Evolutionary conservation across 2,113 vertebrate species (phyloP), one percentile per base, ranked within the genome.

Genomic region (Nycticebus coucang): DNA sequence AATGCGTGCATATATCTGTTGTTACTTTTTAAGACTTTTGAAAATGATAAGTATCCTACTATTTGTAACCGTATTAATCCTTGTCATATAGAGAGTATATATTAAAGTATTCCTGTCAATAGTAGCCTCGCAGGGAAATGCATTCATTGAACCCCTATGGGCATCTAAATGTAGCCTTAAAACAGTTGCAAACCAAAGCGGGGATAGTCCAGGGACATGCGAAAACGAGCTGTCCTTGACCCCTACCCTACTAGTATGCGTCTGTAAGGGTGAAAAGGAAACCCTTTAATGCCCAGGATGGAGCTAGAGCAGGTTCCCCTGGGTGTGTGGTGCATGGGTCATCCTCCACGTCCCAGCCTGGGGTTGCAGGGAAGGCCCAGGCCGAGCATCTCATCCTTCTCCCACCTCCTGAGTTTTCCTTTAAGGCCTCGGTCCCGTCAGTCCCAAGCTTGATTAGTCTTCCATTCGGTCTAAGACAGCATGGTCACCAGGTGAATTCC

Each of bases 401-500:
- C 92, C 50, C 17, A 5, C 30, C 28, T 68, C 80, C 59, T n/a
- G 0, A 75, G 22, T 69, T 68, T 69, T 57, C 60, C 75, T 81
- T 50, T 90, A 64, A 96, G 41, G 60, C 55, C 75, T 90, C 4
- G 64, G 72, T 80, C 53, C 80, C 55, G n/a, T 90, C 75, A 72
- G 62, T 59, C 59, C 89, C 77, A 74, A 87, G 87, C 57, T 94
- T 59, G 90, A 93, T 60, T 50, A 94, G 87, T n/a, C 75, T 64
- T 86, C 82, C 74, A 30, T 89, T 84, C 60, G 75, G 86, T 75
- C 82, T 66, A 28, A 78, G 74, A 59, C 7, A n/a, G 53, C 37
- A 5, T 11, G 26, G 79, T 88, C 97, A 74, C 82, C 91, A 95
- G 93, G 79, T 75, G 82, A 97, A 88, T 94, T 78, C 78, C 84